Evolutionary conservation across 1,140 invertebrate genomes (phyloP), one percentile per base, ranked within the genome.

Genomic region (Pogonomyrmex barbatus): DNA sequence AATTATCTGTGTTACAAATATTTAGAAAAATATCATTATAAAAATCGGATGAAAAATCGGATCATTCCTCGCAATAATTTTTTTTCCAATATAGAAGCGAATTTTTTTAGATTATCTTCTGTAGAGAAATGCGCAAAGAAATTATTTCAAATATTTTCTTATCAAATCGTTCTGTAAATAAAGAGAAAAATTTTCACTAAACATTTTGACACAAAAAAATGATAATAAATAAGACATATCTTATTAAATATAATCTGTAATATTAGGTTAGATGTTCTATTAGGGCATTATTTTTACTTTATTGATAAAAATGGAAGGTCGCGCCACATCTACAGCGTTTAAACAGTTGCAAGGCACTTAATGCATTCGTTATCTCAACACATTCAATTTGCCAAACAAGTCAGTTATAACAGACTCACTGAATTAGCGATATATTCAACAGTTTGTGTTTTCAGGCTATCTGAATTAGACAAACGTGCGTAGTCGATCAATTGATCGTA

Each of bases 381-480:
- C 42, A 33, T 24, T 24, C 17, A 42, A 8, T 10, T 10, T 54
- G 42, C 14, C 9, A 82, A 82, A 71, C 42, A 86, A 89, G 77
- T 56, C 17, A 4, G 47, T 86, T 76, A 56, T 81, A 88, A 82
- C 82, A 62, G 83, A 89, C 82, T 65, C 54, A 71, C 50, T 33
- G 47, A 45, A 87, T 71, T 86, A n/a, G n/a, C 14, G 75, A 86
- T 88, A 88, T 86, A 88, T 85, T 75, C 24, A 30, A 76, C 47
- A 33, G 65, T 83, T 84, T 78, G 58, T 90, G 60, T 76, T 87
- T 87, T 39, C 50, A 89, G 39, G 36, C 45, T 83, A 47, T 77
- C 36, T 30, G 73, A 77, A 89, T 87, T 75, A 83, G 76, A 86
- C 45, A 89, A 84, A 87, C 39, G 10, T 65, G 75, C 39, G 14